Percentiles rank a stretch among this genome's conserved stretches.
These are phyloP conservation scores for Mactromeris polynyma DNA, from an alignment of 2,888 invertebrate genomes.

Conservation along the genomic window DNA sequence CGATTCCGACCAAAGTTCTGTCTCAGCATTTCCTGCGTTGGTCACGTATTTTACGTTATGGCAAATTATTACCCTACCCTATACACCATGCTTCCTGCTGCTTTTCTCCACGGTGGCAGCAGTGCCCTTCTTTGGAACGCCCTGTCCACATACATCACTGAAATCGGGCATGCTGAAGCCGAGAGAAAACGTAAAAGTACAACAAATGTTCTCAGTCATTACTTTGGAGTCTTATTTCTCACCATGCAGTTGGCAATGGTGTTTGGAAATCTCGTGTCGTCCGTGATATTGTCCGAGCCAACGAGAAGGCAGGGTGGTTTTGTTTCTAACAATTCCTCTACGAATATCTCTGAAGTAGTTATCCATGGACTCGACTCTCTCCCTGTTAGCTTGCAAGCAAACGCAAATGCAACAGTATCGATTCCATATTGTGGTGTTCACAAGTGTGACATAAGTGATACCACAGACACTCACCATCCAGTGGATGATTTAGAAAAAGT, in stretches of 20 bases:
- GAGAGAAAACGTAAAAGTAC: constrained; percentile 74
- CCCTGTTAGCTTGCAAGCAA: background rate
- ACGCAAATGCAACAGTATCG: background rate
- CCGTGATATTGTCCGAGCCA: constrained; percentile 72
- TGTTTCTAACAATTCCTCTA: background rate
- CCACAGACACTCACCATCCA: constrained; percentile 45
- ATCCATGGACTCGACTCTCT: background rate
- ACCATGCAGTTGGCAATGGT: constrained; percentile 83
- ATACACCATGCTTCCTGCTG: constrained; percentile 82
- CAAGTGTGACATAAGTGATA: constrained; percentile 76
- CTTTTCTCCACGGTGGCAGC: constrained; percentile 81
- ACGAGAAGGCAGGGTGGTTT: background rate
- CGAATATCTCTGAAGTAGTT: background rate
- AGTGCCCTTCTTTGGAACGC: constrained; percentile 84
- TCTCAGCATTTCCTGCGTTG: constrained; percentile 73
- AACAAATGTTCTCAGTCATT: constrained; percentile 79
- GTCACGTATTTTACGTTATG: constrained; percentile 80
- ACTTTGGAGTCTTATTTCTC: constrained; percentile 85
- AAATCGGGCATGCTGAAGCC: constrained; percentile 81
- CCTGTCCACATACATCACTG: constrained; percentile 84
- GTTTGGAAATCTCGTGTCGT: constrained; percentile 83
- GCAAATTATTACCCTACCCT: constrained; percentile 82
- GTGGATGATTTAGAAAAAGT: constrained; percentile 77
- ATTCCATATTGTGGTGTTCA: constrained; percentile 65
- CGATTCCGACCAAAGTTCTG: constrained; percentile 79